Conservation (phyloP, 2,888 invertebrate species). For the Eilema sororculum region DNA sequence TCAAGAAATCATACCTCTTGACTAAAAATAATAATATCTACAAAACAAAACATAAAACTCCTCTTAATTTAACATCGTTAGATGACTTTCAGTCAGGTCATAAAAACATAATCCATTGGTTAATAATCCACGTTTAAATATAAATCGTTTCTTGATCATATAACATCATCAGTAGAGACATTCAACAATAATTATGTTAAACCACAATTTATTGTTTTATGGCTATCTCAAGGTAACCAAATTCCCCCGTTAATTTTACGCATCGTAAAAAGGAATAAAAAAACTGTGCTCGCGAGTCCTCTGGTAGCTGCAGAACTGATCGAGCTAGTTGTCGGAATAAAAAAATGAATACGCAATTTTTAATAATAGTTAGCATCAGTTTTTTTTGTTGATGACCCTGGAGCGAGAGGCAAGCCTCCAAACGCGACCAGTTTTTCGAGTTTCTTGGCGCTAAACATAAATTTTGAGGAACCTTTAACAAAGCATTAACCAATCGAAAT, state of each 20-base stretch:
- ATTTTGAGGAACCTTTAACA: slow-evolving; percentile 36
- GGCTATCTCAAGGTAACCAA: slow-evolving; percentile 12
- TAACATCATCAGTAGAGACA: neutral
- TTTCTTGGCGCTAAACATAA: slow-evolving; percentile 57
- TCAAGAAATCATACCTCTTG: no score
- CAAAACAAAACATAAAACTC: neutral
- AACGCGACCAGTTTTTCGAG: slow-evolving; percentile 71
- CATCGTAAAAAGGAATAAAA: slow-evolving; percentile 9
- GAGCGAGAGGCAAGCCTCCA: slow-evolving; percentile 72
- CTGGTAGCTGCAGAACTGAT: slow-evolving; percentile 31
- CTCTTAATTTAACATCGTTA: neutral
- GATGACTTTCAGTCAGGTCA: neutral
- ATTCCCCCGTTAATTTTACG: slow-evolving; percentile 13
- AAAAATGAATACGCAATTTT: slow-evolving; percentile 46
- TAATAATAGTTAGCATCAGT: slow-evolving; percentile 44
- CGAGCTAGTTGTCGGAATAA: slow-evolving; percentile 29
- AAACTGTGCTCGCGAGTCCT: slow-evolving; percentile 25
- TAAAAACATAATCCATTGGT: neutral
- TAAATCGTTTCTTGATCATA: neutral
- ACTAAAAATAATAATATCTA: neutral
- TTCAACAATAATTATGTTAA: slow-evolving; percentile 6
- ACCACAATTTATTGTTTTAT: slow-evolving; percentile 9
- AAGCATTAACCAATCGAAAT: slow-evolving; percentile 29
- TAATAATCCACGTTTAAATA: no score
- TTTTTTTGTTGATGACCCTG: slow-evolving; percentile 68